Percentiles rank a stretch among this genome's conserved stretches.
These are phyloP conservation scores for Pygmarrhopalites habei DNA, from an alignment of 1,140 invertebrate genomes.

Conservation along the genomic window DNA sequence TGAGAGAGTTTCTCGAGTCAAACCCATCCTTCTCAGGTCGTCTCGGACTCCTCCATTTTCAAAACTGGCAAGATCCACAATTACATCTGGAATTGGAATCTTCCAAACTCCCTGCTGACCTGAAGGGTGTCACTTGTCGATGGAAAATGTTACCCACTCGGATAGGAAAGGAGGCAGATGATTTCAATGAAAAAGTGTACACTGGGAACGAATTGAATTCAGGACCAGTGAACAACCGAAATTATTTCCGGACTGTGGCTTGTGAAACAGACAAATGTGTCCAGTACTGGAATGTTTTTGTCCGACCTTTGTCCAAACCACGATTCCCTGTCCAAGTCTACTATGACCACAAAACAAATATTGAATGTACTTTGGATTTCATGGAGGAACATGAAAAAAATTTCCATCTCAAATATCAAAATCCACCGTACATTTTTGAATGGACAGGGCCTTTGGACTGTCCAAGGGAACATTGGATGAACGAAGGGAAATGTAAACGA, in stretches of 20 bases:
- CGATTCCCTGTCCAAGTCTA: neutral
- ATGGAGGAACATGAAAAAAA: neutral
- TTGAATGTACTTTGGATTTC: neutral
- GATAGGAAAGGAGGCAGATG: neutral
- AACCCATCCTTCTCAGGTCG: neutral
- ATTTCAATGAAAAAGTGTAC: neutral
- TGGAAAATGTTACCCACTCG: neutral
- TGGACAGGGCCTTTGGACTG: neutral
- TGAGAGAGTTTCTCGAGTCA: neutral
- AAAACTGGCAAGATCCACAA: neutral
- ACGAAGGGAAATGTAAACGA: neutral
- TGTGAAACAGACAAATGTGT: slow-evolving; percentile 3
- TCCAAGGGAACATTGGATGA: neutral
- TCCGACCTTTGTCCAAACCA: neutral
- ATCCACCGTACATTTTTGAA: neutral
- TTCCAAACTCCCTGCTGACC: neutral
- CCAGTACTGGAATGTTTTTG: neutral
- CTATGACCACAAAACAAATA: neutral
- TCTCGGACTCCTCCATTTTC: neutral
- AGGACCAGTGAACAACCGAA: neutral
- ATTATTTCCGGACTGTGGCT: neutral
- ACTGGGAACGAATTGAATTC: neutral
- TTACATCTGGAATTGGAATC: neutral
- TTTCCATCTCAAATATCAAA: neutral
- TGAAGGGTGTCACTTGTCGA: neutral